Percentiles rank a stretch among this genome's conserved stretches.
phyloP scores from a whole-genome alignment of 2,797 vertebrate genomes.

The Columba guinea region DNA sequence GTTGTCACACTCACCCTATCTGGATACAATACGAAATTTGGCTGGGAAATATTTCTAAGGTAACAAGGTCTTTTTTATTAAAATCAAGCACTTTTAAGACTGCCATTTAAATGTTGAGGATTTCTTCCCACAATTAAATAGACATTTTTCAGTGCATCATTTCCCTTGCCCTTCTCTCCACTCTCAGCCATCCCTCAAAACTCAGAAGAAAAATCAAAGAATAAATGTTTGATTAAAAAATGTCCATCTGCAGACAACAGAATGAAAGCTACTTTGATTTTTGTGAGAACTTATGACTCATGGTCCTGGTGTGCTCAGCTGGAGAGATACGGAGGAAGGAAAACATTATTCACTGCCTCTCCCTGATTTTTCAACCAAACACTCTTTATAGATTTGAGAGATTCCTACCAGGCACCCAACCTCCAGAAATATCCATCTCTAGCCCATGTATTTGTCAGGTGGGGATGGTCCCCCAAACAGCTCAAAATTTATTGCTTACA shows the following conservation, averaged over 20 bases:
- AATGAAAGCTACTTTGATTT: slow-evolving; percentile 13
- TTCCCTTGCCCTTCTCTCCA: not conserved
- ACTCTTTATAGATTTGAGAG: not conserved
- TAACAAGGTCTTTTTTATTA: not conserved
- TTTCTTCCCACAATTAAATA: not conserved
- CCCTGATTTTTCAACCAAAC: not conserved
- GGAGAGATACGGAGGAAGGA: not conserved
- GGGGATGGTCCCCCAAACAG: not conserved
- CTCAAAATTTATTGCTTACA: not conserved
- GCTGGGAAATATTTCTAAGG: not conserved
- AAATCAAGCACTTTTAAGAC: not conserved
- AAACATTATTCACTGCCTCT: not conserved
- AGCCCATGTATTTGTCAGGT: not conserved
- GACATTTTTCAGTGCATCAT: not conserved
- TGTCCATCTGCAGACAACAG: not conserved
- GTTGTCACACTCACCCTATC: not conserved
- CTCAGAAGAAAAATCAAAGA: not conserved
- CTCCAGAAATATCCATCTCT: not conserved
- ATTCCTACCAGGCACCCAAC: not conserved
- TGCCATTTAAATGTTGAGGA: not conserved
- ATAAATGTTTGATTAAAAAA: not conserved
- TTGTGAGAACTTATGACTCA: not conserved
- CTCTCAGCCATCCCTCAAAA: not conserved
- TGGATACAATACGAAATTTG: not conserved
- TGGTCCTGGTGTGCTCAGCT: not conserved